Percentiles rank a stretch among this genome's conserved stretches.
Conservation (phyloP, 2,797 vertebrate species). For the Hydrophis major region DNA sequence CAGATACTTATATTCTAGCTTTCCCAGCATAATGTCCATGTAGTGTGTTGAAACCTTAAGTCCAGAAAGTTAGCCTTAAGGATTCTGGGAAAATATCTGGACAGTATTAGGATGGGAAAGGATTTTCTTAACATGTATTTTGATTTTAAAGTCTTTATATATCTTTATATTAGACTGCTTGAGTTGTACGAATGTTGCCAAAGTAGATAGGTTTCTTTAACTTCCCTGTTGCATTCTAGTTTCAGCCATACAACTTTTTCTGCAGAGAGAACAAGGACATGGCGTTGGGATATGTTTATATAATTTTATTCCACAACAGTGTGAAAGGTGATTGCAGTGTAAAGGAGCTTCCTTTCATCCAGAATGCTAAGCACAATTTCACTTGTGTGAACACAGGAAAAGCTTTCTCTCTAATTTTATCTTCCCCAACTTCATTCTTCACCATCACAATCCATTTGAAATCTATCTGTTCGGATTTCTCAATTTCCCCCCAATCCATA, state of each 20-base stretch:
- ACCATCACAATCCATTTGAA: not conserved
- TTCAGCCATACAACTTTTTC: not conserved
- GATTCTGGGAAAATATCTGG: not conserved
- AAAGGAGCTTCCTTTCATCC: not conserved
- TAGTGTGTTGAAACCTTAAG: not conserved
- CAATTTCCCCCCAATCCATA: not conserved
- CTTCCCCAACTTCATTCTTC: not conserved
- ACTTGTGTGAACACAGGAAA: not conserved
- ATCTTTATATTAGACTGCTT: not conserved
- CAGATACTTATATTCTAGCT: not conserved
- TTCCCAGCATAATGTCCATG: not conserved
- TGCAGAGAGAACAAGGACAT: not conserved
- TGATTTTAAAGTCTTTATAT: not conserved
- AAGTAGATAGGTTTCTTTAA: not conserved
- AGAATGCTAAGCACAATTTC: not conserved
- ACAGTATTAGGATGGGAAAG: not conserved
- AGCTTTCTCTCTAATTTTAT: not conserved
- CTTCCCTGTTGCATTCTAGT: no score
- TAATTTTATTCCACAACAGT: not conserved
- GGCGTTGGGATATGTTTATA: not conserved
- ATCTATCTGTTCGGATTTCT: not conserved
- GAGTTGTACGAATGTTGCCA: not conserved
- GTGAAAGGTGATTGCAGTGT: not conserved
- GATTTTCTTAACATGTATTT: not conserved
- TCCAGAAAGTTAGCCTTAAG: not conserved